Percentiles rank a stretch among this genome's conserved stretches.
phyloP scores from a whole-genome alignment of 1,140 invertebrate genomes.

The Meloidogyne exigua region DNA sequence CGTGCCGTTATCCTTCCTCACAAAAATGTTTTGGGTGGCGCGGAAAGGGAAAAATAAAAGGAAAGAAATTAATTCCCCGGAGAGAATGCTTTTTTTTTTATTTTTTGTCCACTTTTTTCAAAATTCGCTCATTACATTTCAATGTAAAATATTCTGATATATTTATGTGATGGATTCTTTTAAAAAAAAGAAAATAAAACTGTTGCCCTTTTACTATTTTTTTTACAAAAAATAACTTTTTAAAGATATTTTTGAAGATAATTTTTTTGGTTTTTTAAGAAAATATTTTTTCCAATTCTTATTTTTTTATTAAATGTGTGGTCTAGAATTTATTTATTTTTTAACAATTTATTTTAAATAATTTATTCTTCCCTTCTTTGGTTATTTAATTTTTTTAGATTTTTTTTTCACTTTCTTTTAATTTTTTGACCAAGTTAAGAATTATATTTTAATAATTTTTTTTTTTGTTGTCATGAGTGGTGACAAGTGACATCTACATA shows the following conservation, averaged over 20 bases:
- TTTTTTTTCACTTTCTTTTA: not conserved
- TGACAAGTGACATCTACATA: not conserved
- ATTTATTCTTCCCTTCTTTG: too few species aligned
- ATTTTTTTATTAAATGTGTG: not conserved
- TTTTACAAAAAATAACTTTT: not conserved
- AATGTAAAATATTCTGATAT: not conserved
- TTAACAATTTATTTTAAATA: not conserved
- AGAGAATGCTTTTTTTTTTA: not conserved
- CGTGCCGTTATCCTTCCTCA: not conserved
- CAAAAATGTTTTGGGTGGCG: not conserved
- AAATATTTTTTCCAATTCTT: not conserved
- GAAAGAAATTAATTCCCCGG: constrained; percentile 1
- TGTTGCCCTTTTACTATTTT: not conserved
- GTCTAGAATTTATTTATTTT: not conserved
- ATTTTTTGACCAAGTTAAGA: not conserved
- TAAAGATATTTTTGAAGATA: not conserved
- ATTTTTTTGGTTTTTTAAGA: not conserved
- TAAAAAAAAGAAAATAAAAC: not conserved
- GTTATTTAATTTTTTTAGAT: not conserved
- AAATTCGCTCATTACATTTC: not conserved
- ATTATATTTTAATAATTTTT: constrained; percentile 6
- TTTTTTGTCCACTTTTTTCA: not conserved
- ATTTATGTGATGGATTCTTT: not conserved
- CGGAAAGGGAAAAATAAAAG: too few species aligned
- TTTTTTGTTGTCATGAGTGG: not conserved